Base-by-base conservation (phyloP, 2,113 vertebrate species). In the Coturnix japonica region DNA sequence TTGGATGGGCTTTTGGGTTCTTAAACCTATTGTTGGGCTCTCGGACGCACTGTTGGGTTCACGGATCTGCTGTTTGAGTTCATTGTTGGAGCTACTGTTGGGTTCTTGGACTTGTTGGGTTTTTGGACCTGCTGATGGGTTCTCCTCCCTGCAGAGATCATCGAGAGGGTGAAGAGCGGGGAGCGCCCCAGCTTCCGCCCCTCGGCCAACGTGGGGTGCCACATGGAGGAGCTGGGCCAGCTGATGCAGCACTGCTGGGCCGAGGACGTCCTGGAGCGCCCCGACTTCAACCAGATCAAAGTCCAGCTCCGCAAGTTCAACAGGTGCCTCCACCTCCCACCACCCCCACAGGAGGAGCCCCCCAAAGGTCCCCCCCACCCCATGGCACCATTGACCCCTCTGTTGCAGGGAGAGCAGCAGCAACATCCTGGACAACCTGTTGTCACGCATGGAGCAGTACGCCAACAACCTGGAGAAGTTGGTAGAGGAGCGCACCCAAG, bases 391-490 rank as follows among this genome's bases (percentile, higher is more conserved):
- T 30, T 93, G 22, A 82, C 41, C 41, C 60, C 39, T 1, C 18
- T 8, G 53, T 74, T 20, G 5, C 96, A 99, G 99, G 90, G 99
- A 98, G 84, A 98, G 96, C 94, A 98, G 98, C 61, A 98, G 97
- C 88, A 99, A 99, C 97, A 99, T 99, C 94, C 95, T 99, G 96
- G 99, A 99, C 96, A 99, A 99, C 95, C 97, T 99, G 23, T 97
- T 99, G 94, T 98, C 98, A 0, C 98, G 99, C 15, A 99, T 99
- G 99, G 99, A 99, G 96, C 99, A 99, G 78, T 99, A 99, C 0
- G 99, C 99, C 94, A 99, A 99, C 97, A 99, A 99, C 94, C 97
- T 99, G 96, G 99, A 99, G 97, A 98, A 99, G 94, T 97, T 99
- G 95, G 99, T 99, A 93, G 99, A 99, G 92, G 99, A 99, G 53